Evolutionary conservation across 1,140 invertebrate species (phyloP).

Genomic region (Lamellibrachia luymesi): DNA sequence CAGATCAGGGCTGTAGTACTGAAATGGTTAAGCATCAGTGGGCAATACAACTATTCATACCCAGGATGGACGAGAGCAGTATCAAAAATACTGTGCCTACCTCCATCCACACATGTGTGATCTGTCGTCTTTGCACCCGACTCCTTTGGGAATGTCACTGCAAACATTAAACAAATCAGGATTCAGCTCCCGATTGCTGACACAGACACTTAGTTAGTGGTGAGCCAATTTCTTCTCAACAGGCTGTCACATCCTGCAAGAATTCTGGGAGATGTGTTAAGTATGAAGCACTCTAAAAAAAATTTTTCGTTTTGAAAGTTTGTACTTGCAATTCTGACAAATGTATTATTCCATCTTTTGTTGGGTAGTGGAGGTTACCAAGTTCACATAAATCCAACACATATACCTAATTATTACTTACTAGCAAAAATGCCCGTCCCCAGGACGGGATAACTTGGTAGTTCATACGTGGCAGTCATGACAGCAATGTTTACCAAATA

Average conservation of each 20-base stretch:
- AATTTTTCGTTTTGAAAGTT: background rate
- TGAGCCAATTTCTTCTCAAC: background rate
- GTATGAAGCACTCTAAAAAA: background rate
- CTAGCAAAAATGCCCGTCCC: too few species aligned
- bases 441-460: too few species aligned
- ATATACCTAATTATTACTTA: too few species aligned
- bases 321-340: background rate
- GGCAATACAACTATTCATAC: too few species aligned
- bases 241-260: background rate
- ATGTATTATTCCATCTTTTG: background rate
- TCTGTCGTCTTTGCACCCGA: conserved; percentile 57
- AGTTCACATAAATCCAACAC: too few species aligned
- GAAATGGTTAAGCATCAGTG: too few species aligned
- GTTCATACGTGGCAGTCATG: too few species aligned
- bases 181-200: background rate
- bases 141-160: conserved; percentile 54
- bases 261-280: background rate
- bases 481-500: too few species aligned
- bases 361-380: too few species aligned
- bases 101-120: conserved; percentile 52
- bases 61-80: background rate
- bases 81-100: background rate
- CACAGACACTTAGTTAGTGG: background rate
- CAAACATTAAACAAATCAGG: conserved; percentile 36
- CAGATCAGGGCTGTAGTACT: too few species aligned